Percentiles rank a stretch among this genome's conserved stretches.
Evolutionary conservation across 2,797 vertebrate species (phyloP).

Genomic region (Urophycis tenuis): DNA sequence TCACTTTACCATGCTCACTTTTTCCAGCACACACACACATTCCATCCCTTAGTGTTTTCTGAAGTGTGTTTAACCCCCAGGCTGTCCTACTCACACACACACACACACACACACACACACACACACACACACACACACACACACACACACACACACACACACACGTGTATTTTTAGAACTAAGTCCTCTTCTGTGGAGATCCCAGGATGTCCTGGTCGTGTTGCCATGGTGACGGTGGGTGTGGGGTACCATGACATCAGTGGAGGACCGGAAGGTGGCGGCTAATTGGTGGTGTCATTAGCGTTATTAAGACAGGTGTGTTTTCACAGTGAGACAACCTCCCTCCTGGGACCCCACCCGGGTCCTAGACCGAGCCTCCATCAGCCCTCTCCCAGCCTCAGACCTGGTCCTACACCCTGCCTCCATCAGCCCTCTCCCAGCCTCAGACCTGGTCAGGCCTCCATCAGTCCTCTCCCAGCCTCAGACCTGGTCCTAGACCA

Average conservation of each 20-base stretch:
- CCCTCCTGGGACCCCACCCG: neutral
- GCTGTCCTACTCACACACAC: neutral
- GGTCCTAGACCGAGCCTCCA: too few relatives aligned
- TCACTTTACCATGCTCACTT: neutral
- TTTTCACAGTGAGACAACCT: conserved; percentile 1
- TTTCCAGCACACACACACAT: conserved; percentile 8
- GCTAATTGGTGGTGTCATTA: conserved; percentile 36
- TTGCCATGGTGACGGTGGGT: conserved; percentile 18
- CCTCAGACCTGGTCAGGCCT: too few relatives aligned
- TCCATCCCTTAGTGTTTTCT: neutral
- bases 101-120: conserved; percentile 3
- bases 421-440: too few relatives aligned
- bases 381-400: too few relatives aligned
- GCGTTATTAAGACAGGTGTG: neutral
- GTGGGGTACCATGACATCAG: conserved; percentile 51
- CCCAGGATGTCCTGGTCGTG: conserved; percentile 21
- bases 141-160: neutral
- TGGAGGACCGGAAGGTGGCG: conserved; percentile 36
- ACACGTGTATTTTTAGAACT: conserved; percentile 2
- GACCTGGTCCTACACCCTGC: too few relatives aligned
- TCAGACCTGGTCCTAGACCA: too few relatives aligned
- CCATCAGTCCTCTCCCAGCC: too few relatives aligned
- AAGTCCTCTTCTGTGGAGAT: neutral
- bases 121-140: neutral
- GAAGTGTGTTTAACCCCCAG: neutral